Evolutionary conservation across 2,113 vertebrate genomes (phyloP).

Genomic region (Oceanites oceanicus): DNA sequence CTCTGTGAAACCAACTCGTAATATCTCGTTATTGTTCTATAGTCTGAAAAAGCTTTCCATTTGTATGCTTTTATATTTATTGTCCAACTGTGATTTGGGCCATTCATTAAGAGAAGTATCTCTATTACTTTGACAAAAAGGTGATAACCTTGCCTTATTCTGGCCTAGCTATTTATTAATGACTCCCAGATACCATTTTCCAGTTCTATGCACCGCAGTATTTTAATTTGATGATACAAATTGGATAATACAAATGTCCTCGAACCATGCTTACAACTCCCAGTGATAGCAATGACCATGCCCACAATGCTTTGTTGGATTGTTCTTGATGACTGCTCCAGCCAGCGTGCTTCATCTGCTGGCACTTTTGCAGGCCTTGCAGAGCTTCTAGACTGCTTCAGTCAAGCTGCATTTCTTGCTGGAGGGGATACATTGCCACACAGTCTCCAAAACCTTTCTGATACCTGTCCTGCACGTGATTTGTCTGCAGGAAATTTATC

Average conservation of each 20-base stretch:
- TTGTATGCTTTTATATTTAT: constrained; percentile 44
- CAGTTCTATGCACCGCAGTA: constrained; percentile 17
- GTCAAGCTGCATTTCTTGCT: neutral
- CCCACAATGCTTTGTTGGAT: neutral
- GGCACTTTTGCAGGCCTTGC: neutral
- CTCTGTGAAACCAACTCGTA: neutral
- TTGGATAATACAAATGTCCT: constrained; percentile 40
- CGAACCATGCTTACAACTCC: neutral
- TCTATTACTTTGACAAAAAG: constrained; percentile 57
- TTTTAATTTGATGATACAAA: constrained; percentile 57
- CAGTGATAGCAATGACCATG: neutral
- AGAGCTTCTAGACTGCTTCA: neutral
- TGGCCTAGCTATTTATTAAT: constrained; percentile 50
- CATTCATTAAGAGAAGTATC: constrained; percentile 55
- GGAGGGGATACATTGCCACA: neutral
- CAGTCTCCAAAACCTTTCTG: neutral
- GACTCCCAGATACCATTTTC: constrained; percentile 49
- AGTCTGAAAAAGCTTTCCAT: constrained; percentile 8
- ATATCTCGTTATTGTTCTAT: neutral
- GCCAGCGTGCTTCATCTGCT: neutral
- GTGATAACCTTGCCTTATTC: constrained; percentile 47
- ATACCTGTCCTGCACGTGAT: rapidly evolving
- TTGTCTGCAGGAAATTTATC: neutral
- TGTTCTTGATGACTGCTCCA: neutral
- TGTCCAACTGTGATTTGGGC: neutral